Evolutionary conservation across 2,113 vertebrate genomes (phyloP), one percentile per base, ranked within the genome.

Genomic region (Chascanopsetta lugubris): DNA sequence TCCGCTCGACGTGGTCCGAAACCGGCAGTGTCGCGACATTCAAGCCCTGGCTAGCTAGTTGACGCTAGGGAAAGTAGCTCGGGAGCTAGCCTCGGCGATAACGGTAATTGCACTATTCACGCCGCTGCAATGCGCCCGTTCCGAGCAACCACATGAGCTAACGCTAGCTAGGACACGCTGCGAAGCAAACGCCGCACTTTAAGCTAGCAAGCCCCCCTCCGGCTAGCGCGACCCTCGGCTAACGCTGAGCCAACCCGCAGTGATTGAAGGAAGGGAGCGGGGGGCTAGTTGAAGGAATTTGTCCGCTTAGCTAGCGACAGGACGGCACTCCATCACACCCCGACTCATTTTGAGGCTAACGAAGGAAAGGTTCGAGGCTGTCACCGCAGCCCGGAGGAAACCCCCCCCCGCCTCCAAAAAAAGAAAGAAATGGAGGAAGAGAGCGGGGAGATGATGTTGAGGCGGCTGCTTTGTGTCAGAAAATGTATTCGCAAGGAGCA

Each of bases 251-350:
- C 67, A 61, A 60, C 20, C 54, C 69, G 87, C 84, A 84, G 85
- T 80, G 85, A 84, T 80, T 79, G 59, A 71, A 78, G 22, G 59
- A 71, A 78, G 22, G 60, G 38, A 42, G 22, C 62, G 32, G 75
- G 56, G n/a, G 60, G 61, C 48, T 74, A 65, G 56, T 79, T 67
- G 61, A 69, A 84, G 75, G 82, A 75, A 80, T 87, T 43, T 64
- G 43, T 77, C 83, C 77, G 77, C 72, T 75, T 79, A 75, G 80
- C 83, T 86, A 77, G 57, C 77, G 69, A 81, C 25, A 64, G n/a
- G n/a, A 62, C 62, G 63, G 65, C 48, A 76, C 65, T 76, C 72
- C 68, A 75, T 78, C 60, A 62, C 75, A 71, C 63, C 83, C 56
- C 30, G 59, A 13, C 61, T 61, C 78, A 71, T 79, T 64, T 57